Conservation (phyloP, 2,797 vertebrate species). For the Phrynocephalus vlangalii region DNA sequence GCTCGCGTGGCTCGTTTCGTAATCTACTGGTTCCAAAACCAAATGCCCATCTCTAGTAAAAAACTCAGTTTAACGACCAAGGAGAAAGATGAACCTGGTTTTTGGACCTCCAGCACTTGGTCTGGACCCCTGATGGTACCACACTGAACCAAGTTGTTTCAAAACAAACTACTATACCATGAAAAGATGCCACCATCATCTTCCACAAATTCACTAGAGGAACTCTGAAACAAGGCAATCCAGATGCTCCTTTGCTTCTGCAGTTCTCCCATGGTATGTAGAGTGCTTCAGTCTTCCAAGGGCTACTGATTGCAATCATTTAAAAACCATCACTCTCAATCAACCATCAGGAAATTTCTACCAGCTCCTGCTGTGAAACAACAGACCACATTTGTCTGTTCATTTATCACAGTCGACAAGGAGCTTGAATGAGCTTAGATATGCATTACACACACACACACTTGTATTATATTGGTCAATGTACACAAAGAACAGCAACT, state of each 20-base stretch:
- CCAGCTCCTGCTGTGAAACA: conserved; percentile 64
- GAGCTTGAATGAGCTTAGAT: conserved; percentile 65
- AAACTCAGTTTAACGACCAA: background rate
- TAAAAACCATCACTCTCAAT: conserved; percentile 56
- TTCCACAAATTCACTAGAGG: background rate
- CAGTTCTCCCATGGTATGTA: conserved; percentile 32
- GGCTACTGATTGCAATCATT: conserved; percentile 40
- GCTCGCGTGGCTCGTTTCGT: no score
- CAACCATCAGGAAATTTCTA: conserved; percentile 59
- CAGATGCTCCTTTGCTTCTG: conserved; percentile 40
- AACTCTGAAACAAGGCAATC: conserved; percentile 19
- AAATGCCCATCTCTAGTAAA: background rate
- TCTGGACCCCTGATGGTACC: background rate
- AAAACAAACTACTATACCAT: background rate
- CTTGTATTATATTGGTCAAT: conserved; percentile 53
- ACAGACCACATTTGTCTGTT: conserved; percentile 60
- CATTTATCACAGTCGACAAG: conserved; percentile 62
- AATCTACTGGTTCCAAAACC: no score
- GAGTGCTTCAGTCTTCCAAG: conserved; percentile 38
- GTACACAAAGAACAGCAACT: conserved; percentile 55
- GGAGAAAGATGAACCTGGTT: background rate
- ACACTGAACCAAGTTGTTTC: background rate
- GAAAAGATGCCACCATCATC: background rate
- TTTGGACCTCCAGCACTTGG: background rate
- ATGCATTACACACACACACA: conserved; percentile 47